Conservation (phyloP, 2,888 invertebrate species). For the Aplocera efformata region DNA sequence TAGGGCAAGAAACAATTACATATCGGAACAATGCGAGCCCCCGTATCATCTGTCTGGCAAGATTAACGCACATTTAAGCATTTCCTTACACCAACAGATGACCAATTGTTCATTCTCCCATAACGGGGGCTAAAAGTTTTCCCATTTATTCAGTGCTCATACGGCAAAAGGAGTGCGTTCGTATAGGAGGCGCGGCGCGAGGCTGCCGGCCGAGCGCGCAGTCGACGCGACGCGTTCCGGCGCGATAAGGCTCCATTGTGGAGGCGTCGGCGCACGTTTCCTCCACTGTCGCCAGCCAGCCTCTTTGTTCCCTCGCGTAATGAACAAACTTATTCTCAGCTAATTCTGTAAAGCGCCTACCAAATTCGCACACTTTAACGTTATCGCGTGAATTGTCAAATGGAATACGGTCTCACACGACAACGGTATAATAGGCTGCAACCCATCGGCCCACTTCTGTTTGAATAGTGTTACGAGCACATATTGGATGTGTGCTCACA, state of each 20-base stretch:
- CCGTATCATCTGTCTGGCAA: constrained; percentile 45
- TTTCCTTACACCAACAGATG: constrained; percentile 65
- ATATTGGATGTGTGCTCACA: constrained; percentile 58
- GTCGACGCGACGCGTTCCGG: constrained; percentile 68
- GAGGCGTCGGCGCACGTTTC: constrained; percentile 79
- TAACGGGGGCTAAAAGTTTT: constrained; percentile 75
- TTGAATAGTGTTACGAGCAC: constrained; percentile 65
- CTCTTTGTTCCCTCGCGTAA: constrained; percentile 72
- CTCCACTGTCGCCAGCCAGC: constrained; percentile 74
- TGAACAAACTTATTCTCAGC: constrained; percentile 78
- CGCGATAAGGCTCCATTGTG: constrained; percentile 77
- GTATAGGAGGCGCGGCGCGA: constrained; percentile 30
- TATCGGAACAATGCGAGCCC: constrained; percentile 38
- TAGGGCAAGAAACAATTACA: constrained; percentile 39
- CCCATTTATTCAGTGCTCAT: constrained; percentile 78
- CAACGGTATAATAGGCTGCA: constrained; percentile 54
- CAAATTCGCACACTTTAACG: constrained; percentile 63
- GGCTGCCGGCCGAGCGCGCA: constrained; percentile 29
- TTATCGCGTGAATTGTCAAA: constrained; percentile 66
- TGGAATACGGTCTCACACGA: constrained; percentile 43
- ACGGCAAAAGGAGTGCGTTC: constrained; percentile 71
- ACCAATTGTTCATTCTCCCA: constrained; percentile 77
- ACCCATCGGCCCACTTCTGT: constrained; percentile 69
- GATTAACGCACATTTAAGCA: constrained; percentile 65
- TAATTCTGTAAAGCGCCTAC: constrained; percentile 67